Evolutionary conservation across 2,113 vertebrate genomes (phyloP).

Genomic region (Acanthisitta chloris): DNA sequence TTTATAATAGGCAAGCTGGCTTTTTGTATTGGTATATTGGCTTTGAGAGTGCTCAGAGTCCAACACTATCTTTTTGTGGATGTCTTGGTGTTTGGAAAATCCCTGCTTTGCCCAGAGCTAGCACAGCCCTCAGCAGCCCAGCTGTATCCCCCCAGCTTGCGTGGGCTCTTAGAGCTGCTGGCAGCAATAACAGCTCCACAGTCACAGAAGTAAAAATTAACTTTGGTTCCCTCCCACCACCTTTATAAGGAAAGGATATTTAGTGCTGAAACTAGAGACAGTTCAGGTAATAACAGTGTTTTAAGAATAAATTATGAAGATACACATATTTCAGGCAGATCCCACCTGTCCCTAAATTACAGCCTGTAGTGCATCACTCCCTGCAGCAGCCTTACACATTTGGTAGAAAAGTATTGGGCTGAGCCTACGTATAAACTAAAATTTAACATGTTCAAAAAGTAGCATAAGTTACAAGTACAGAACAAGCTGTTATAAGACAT

Average conservation of each 20-base stretch:
- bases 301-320: background rate
- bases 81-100: background rate
- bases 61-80: background rate
- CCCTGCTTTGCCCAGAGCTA: background rate
- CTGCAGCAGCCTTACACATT: background rate
- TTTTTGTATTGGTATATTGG: background rate
- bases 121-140: background rate
- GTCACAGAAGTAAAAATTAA: background rate
- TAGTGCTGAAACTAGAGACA: background rate
- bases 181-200: background rate
- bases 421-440: background rate
- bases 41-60: rapidly evolving
- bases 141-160: background rate
- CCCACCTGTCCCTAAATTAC: conserved; percentile 2
- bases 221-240: background rate
- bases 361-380: background rate
- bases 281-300: background rate
- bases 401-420: background rate
- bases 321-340: background rate
- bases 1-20: background rate
- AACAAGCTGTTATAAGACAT: background rate
- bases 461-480: background rate
- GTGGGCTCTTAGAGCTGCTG: background rate
- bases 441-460: background rate
- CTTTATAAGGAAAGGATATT: background rate